Evolutionary conservation across 1,140 invertebrate genomes (phyloP), one percentile per base, ranked within the genome.

Genomic region (Bombus consobrinus): DNA sequence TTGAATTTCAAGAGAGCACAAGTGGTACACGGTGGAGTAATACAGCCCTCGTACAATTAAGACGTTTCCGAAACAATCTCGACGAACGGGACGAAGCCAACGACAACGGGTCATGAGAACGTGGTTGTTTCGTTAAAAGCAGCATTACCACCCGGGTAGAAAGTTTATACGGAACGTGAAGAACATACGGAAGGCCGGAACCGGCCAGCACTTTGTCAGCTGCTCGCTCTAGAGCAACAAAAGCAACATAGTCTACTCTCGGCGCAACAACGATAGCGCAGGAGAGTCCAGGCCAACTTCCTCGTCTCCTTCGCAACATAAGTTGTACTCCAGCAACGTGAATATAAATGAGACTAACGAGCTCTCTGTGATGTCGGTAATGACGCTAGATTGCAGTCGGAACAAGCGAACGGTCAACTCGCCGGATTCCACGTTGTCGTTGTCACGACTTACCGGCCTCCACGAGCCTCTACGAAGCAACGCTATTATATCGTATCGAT

Each of bases 301-400:
- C 81, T 90, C 86, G 73, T 90, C 78, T 87, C 86, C 89, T 86
- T 87, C 72, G 84, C 77, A 85, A 87, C 83, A 87, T 89, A 91
- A 88, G 88, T 90, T 83, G 75, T 83, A 77, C 83, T 73, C 81
- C 72, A 88, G 64, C 82, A 87, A 86, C 87, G 88, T 89, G 89
- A 91, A 95, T 95, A 94, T 95, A 95, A 95, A 95, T 94, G 94
- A 95, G 94, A 94, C 94, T 95, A 95, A 95, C 94, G 93, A 95
- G 94, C 93, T 93, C 91, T 92, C 91, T 92, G 94, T 93, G 95
- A 94, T 94, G 94, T 91, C 89, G 86, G 94, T 95, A 94, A 95
- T 94, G 94, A 95, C 92, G 93, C 91, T 95, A 94, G 94, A 95
- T 95, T 94, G 94, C 92, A 86, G 88, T 84, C 83, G 81, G 83